Conservation (phyloP, 2,113 vertebrate species). For the Picathartes gymnocephalus region DNA sequence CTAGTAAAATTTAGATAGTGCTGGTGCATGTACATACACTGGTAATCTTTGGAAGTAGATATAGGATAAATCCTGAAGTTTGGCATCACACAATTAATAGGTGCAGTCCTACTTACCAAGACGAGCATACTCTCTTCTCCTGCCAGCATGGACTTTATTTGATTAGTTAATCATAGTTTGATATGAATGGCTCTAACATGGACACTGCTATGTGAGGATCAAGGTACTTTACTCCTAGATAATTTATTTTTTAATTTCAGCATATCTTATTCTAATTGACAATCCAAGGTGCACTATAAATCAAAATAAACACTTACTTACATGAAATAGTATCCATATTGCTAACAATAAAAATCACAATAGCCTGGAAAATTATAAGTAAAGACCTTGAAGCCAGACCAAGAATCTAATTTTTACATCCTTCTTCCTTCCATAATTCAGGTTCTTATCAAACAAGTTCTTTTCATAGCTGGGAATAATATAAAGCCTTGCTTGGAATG, state of each 20-base stretch:
- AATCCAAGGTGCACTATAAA: neutral
- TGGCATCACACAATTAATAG: neutral
- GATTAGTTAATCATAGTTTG: neutral
- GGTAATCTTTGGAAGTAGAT: neutral
- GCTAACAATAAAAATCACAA: neutral
- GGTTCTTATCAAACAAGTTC: neutral
- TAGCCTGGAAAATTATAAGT: neutral
- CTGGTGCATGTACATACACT: neutral
- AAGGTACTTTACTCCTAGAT: neutral
- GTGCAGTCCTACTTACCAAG: neutral
- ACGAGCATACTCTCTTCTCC: neutral
- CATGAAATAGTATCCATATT: neutral
- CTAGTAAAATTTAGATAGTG: neutral
- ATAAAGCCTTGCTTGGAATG: neutral
- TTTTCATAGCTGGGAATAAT: neutral
- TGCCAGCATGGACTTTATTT: neutral
- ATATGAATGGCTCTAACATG: neutral
- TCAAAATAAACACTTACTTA: neutral
- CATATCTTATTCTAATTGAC: neutral
- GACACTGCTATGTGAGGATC: neutral
- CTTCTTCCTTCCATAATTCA: neutral
- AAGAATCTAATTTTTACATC: neutral
- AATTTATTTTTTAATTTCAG: neutral
- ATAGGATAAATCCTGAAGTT: neutral
- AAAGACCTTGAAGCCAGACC: neutral